These are phyloP conservation scores for Hetaerina titia DNA, from an alignment of 2,888 invertebrate species.

Conservation along the genomic window DNA sequence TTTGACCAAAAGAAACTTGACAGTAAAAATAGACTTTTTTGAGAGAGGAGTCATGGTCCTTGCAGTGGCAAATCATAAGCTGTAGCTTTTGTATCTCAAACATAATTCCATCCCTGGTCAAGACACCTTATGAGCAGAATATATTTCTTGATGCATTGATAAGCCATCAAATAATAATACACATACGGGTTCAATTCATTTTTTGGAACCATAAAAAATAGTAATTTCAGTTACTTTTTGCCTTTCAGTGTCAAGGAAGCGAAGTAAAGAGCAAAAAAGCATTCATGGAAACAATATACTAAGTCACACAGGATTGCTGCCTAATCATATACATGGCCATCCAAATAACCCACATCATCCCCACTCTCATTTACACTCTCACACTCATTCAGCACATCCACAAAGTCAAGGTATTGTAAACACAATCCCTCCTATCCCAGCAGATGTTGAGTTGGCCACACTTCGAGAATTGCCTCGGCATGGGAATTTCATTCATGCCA, in stretches of 20 bases:
- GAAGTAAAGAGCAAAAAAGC: constrained; percentile 85
- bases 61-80: no score
- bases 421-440: constrained; percentile 74
- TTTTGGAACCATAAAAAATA: not conserved
- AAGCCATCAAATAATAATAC: not conserved
- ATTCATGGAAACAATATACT: constrained; percentile 76
- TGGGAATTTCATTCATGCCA: constrained; percentile 88
- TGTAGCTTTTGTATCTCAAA: no score
- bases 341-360: constrained; percentile 3
- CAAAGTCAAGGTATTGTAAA: constrained; percentile 25
- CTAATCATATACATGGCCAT: constrained; percentile 54
- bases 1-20: no score
- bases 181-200: not conserved
- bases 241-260: constrained; percentile 82
- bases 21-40: no score
- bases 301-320: constrained; percentile 21
- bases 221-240: constrained; percentile 30
- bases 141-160: not conserved
- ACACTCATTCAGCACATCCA: constrained; percentile 42
- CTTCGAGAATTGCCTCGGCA: constrained; percentile 88
- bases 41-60: no score
- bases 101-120: no score
- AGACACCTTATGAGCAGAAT: no score
- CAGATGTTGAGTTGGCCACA: constrained; percentile 92
- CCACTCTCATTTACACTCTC: constrained; percentile 44